Base-by-base conservation (phyloP, 1,140 invertebrate genomes). In the Coelopa frigida region DNA sequence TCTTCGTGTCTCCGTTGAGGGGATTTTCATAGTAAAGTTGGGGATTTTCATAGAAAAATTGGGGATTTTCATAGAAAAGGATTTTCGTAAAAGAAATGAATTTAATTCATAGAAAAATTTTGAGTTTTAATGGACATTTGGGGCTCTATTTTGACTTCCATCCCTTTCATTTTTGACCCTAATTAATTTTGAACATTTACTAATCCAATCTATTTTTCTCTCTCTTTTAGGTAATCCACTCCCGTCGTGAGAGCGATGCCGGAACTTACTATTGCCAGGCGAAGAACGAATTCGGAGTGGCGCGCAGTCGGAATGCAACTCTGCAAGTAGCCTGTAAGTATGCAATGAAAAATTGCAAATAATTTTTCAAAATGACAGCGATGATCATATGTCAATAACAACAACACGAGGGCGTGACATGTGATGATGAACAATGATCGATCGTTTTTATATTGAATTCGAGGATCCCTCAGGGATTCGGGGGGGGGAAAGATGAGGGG, bases 251-350 rank as follows among this genome's bases (percentile, higher is more conserved):
- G 58, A 79, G 79, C 33, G 87, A 90, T 70, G 82, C 80, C 36
- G 87, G 87, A 27, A 78, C 83, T 2, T 94, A 93, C 69, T 91
- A 87, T 82, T 94, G 89, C 68, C 85, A 89, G 61, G 89, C 89
- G 1, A 80, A 79, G 17, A 93, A 93, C 68, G 73, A 78, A 31
- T 81, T 86, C 51, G 87, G 87, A 18, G 83, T 78, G 41, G 84
- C 81, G 6, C 76, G 83, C 53, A 89, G 85, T 63, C 72, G 82
- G 48, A 92, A 92, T 70, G 89, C 88, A 27, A 87, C 87, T 2
- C 72, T 93, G 21, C 81, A 87, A 68, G 84, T 92, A 43, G 88
- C 88, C 70, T 83, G 88, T 91, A 73, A 80, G 65, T 65, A 56
- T 39, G n/a, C n/a, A n/a, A n/a, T n/a, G n/a, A n/a, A n/a, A n/a